Evolutionary conservation across 2,888 invertebrate genomes (phyloP), one percentile per base, ranked within the genome.

Genomic region (Synanthedon tipuliformis): DNA sequence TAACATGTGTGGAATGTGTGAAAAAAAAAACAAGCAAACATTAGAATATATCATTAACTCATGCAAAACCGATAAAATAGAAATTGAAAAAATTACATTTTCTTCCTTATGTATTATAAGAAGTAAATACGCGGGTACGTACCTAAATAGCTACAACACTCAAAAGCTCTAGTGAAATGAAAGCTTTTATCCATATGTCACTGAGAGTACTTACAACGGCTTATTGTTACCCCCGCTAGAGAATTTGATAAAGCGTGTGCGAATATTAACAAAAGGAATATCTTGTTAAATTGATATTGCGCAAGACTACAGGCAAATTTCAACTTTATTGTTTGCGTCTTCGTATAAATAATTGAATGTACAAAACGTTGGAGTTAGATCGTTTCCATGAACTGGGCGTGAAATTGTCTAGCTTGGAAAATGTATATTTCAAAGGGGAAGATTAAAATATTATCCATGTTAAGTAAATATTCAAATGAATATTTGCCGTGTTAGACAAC

Each of bases 401-500:
- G 85, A 86, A 85, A 85, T 86, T 87, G 86, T 86, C 86, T 87
- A 84, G 83, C 82, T 73, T 83, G 81, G 86, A 86, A 87, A 87
- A 83, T 84, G 86, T 87, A 81, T 87, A 86, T 85, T 86, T 86
- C 85, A 85, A 82, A 87, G 86, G 88, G 88, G 88, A 85, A 88
- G 88, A 88, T 88, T 88, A 88, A 88, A 88, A 88, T 88, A 88
- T 88, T 88, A 88, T 88, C 85, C 88, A 86, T 87, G 88, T 88
- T 88, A 87, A 88, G 88, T 88, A 88, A 88, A 88, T 88, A 88
- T 88, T 88, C 87, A 86, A 87, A 86, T 88, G 87, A 88, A 88
- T 88, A 88, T 88, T 88, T 88, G 85, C 87, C 83, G 81, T 86
- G 88, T 88, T 85, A 86, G 81, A 86, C 86, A 86, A 88, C 87